Evolutionary conservation across 2,888 invertebrate species (phyloP).

Genomic region (Temnothorax ravouxi): DNA sequence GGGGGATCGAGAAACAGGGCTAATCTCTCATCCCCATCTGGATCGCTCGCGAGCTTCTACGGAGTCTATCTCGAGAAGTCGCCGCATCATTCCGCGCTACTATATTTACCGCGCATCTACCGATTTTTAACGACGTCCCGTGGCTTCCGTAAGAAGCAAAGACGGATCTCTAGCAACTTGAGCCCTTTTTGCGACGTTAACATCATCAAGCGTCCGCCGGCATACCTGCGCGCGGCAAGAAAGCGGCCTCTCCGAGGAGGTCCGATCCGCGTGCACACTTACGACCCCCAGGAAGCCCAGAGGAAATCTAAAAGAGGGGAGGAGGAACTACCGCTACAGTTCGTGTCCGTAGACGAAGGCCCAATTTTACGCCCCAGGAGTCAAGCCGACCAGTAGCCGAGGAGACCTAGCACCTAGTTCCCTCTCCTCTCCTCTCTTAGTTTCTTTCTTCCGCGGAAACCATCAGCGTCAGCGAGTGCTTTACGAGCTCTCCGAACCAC

Average conservation of each 20-base stretch:
- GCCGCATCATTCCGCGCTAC: constrained; percentile 46
- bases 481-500: constrained; percentile 71
- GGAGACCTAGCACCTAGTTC: constrained; percentile 59
- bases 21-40: neutral
- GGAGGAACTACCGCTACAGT: neutral
- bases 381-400: constrained; percentile 54
- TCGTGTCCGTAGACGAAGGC: constrained; percentile 16
- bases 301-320: constrained; percentile 7
- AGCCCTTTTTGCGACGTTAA: constrained; percentile 60
- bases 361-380: constrained; percentile 79
- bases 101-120: constrained; percentile 46
- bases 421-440: constrained; percentile 8
- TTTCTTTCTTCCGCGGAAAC: constrained; percentile 72
- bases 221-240: constrained; percentile 61
- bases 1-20: constrained; percentile 17
- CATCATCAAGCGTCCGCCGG: constrained; percentile 63
- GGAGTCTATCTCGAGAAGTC: constrained; percentile 25
- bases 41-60: constrained; percentile 12
- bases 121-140: constrained; percentile 44
- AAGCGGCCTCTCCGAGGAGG: constrained; percentile 64
- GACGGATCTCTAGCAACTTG: constrained; percentile 56
- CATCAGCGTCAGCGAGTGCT: constrained; percentile 70
- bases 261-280: constrained; percentile 59
- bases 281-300: constrained; percentile 50
- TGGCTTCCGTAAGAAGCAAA: constrained; percentile 51